A percentile compares a stretch with the other conserved stretches of the same genome.
These are phyloP conservation scores for Petroica traversi DNA, from an alignment of 2,113 vertebrate species.

Conservation along the genomic window DNA sequence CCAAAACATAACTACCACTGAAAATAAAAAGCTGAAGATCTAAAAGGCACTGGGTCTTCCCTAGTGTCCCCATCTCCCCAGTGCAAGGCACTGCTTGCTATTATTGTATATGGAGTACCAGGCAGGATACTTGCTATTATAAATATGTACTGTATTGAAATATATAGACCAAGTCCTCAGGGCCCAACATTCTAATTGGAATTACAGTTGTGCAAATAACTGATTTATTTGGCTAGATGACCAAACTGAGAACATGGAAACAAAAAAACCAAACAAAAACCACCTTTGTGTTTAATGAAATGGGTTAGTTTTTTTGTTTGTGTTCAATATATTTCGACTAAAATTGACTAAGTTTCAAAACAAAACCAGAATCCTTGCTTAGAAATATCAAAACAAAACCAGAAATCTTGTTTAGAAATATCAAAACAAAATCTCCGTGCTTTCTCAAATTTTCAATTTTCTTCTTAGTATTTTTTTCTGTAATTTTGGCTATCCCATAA, in stretches of 20 bases:
- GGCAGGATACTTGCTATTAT: neutral
- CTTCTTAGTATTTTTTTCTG: neutral
- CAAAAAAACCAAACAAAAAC: neutral
- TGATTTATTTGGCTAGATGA: slow-evolving; percentile 46
- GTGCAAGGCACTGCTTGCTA: neutral
- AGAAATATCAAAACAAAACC: neutral
- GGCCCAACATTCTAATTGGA: slow-evolving; percentile 10
- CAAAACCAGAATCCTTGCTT: neutral
- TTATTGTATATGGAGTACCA: slow-evolving; percentile 6
- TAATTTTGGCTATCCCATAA: neutral
- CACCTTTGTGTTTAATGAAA: neutral
- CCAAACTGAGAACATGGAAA: neutral
- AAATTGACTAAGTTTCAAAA: neutral
- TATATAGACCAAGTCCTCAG: neutral
- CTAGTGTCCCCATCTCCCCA: neutral
- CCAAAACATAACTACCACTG: neutral
- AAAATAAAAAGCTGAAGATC: slow-evolving; percentile 2
- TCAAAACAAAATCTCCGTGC: neutral
- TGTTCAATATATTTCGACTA: neutral
- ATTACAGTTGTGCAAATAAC: slow-evolving; percentile 41
- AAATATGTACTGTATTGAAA: slow-evolving; percentile 40
- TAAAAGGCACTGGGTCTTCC: neutral
- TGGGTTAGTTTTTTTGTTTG: neutral
- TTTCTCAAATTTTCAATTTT: neutral
- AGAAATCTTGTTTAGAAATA: neutral